These are phyloP conservation scores for Cladopsammia gracilis DNA, from an alignment of 64 coral and sea anemone genomes.

Conservation along the genomic window DNA sequence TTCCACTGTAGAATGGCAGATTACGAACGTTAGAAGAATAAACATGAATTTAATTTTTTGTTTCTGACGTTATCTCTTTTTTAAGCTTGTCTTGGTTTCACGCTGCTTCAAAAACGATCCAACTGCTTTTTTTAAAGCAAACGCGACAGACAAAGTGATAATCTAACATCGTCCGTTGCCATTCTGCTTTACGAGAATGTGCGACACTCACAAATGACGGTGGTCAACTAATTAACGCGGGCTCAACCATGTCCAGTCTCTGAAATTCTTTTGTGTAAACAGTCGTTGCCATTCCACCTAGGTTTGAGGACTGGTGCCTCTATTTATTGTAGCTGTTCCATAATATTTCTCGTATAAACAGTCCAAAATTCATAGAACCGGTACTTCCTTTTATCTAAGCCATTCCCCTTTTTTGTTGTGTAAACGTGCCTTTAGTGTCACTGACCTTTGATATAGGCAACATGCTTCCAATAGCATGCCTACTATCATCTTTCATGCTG, in stretches of 20 bases:
- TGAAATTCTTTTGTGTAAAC: neutral
- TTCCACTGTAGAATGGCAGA: neutral
- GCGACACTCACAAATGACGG: neutral
- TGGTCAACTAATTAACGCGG: neutral
- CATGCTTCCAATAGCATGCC: neutral
- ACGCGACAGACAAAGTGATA: neutral
- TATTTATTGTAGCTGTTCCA: neutral
- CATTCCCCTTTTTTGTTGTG: neutral
- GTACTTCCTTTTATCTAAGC: neutral
- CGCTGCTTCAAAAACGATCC: neutral
- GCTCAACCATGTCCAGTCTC: neutral
- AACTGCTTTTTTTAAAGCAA: neutral
- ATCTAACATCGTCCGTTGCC: neutral
- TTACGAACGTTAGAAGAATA: neutral
- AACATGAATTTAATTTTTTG: slow-evolving; percentile 2
- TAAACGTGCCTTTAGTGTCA: neutral
- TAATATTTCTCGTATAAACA: neutral
- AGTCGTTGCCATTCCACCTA: neutral
- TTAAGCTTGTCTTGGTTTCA: neutral
- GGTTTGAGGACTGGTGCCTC: neutral
- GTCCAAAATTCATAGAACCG: neutral
- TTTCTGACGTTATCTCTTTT: neutral
- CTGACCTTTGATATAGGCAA: neutral
- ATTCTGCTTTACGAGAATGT: neutral
- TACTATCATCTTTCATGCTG: neutral